phyloP scores from a whole-genome alignment of 2,888 invertebrate species.

The Drosophila crucigera region DNA sequence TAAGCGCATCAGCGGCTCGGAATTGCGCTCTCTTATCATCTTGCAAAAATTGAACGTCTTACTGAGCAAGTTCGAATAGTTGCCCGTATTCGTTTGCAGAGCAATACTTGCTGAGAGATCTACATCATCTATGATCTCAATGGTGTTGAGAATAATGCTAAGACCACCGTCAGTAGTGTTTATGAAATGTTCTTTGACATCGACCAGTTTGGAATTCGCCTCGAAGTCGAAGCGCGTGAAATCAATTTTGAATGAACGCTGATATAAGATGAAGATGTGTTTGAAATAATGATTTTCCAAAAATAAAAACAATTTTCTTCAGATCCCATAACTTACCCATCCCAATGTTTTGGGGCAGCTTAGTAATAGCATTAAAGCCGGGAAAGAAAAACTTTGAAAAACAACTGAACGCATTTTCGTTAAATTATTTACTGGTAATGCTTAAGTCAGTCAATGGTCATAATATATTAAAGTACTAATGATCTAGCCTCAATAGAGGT shows the following conservation, averaged over 20 bases:
- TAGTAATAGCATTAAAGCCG: conserved; percentile 49
- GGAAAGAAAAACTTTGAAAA: conserved; percentile 27
- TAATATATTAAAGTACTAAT: conserved; percentile 43
- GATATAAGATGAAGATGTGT: background rate
- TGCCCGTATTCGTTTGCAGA: conserved; percentile 69
- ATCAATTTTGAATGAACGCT: conserved; percentile 82
- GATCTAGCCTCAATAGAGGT: conserved; percentile 60
- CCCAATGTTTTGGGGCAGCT: conserved; percentile 50
- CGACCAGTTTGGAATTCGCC: conserved; percentile 65
- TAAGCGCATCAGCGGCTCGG: conserved; percentile 65
- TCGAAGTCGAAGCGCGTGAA: conserved; percentile 68
- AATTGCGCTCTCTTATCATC: conserved; percentile 70
- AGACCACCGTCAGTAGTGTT: conserved; percentile 69
- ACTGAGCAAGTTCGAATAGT: conserved; percentile 68
- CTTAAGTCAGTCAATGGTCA: conserved; percentile 59
- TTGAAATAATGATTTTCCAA: background rate
- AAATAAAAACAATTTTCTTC: background rate
- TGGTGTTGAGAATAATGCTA: conserved; percentile 59
- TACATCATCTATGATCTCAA: conserved; percentile 72
- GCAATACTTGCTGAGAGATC: conserved; percentile 55
- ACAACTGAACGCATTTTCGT: conserved; percentile 56
- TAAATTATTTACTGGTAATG: conserved; percentile 54
- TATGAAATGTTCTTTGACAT: conserved; percentile 67
- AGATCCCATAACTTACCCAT: conserved; percentile 70
- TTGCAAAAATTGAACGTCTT: conserved; percentile 76